Base-by-base conservation (phyloP, 2,113 vertebrate species). In the Cavia porcellus region DNA sequence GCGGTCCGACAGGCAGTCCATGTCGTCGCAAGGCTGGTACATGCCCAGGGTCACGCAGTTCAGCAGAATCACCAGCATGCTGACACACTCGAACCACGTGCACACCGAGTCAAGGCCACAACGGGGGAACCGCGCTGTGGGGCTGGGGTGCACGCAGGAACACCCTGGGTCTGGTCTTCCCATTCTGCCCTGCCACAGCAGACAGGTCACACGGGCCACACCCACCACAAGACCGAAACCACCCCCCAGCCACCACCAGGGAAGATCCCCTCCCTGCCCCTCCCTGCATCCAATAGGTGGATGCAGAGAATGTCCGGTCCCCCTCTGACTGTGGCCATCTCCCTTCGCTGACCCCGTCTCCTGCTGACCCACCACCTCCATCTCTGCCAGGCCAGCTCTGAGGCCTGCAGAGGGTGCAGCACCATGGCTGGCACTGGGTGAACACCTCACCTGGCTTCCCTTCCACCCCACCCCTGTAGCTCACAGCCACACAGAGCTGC, bases 31-130 rank as follows among this genome's bases (percentile, higher is more conserved):
- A 0, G 99, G 99, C 97, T 99, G 99, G 98, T 99, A 99, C 99
- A 99, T 99, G 86, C 99, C 99, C 96, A 99, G 98, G 5, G 99
- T 99, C 94, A 99, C 99, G 3, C 99, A 99, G 98, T 99, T 99
- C 72, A 99, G 97, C 97, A 99, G 98, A 98, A 99, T 99, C 96
- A 99, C 99, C 99, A 99, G 99, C 99, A 99, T 99, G 95, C 99
- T 99, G 96, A 99, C 98, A 38, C 99, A 99, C 92, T 99, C 99
- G 7, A 99, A 99, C 99, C 99, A 99, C 4, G 99, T 99, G 30
- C 92, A 68, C 7, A 1, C 14, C n/a, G 79, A 94, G 99, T 99
- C 98, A 99, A 99, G 99, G 99, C 98, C 94, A 95, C 97, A 75
- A 75, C 89, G 11, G 28, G 91, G 17, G 32, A 28, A 15, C 6